Evolutionary conservation across 2,797 vertebrate genomes (phyloP).

Genomic region (Peromyscus melanophrys): DNA sequence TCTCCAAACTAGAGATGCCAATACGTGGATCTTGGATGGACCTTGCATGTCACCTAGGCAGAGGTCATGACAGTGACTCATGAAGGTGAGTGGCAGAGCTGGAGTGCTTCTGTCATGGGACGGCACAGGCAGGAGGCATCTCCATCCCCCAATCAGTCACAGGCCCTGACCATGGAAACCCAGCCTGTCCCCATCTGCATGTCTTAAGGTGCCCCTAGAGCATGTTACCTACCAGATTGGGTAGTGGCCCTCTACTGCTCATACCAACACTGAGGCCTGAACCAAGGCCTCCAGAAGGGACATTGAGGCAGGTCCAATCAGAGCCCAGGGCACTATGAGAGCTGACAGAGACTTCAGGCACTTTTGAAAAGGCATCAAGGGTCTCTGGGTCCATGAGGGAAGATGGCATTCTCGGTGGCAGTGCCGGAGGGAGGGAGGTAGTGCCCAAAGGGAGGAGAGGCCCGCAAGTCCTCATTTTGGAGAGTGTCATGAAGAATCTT

Average conservation of each 20-base stretch:
- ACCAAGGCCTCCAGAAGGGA: not conserved
- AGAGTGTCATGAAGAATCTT: not conserved
- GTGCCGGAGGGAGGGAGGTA: too few species aligned
- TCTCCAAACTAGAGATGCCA: not conserved
- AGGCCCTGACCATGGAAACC: not conserved
- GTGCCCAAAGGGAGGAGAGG: not conserved
- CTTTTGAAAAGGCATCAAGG: not conserved
- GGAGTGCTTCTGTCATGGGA: not conserved
- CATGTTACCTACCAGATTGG: not conserved
- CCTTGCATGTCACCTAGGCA: not conserved
- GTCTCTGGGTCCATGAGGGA: not conserved
- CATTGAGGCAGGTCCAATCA: not conserved
- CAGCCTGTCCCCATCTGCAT: not conserved
- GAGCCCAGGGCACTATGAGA: not conserved
- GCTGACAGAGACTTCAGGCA: not conserved
- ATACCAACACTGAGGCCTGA: not conserved
- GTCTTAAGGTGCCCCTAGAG: not conserved
- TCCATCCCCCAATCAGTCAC: not conserved
- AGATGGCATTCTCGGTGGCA: not conserved
- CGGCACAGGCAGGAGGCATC: not conserved
- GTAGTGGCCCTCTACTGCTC: not conserved
- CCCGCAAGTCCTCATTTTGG: not conserved
- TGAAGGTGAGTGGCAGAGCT: not conserved
- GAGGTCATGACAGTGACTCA: not conserved
- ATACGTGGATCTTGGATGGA: not conserved